Base-by-base conservation (phyloP, 2,797 vertebrate genomes). In the Siniperca obscura region DNA sequence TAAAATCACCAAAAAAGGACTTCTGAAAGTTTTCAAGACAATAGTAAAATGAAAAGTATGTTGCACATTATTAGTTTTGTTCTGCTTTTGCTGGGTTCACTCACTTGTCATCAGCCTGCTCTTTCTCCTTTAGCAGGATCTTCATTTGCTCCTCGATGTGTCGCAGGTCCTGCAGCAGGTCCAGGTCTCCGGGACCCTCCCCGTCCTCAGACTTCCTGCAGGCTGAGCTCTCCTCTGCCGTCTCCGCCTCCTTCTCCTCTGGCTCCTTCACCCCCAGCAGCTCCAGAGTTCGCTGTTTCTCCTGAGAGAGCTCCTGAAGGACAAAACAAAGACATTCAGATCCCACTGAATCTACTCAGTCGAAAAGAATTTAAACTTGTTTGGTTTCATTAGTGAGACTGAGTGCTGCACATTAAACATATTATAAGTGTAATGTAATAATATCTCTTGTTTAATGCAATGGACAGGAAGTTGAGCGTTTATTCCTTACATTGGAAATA, bases 141-240 rank as follows among this genome's bases (percentile, higher is more conserved):
- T 96, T 97, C 96, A 99, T 99, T 76, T 96, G 97, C 82, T 97
- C 97, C 87, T 99, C 98, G 0, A 99, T 99, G 92, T 97, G 96
- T 65, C 81, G 92, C 64, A 99, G 95, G 92, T 96, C 96, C 40
- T 96, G 96, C 84, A 98, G 95, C 77, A 96, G 94, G 73, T 95
- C 93, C 0, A 60, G 76, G 10, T 96, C 91, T 40, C 82, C 87
- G 0, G 86, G 86, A 76, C 93, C 73, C 88, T 89, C 86, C 5
- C 90, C 64, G 30, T 73, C 84, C 76, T 81, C 55, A 70, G 72
- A 2, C n/a, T 76, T 69, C 46, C 56, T 19, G 70, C 81, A 13
- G 64, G 44, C 80, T 0, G 76, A 40, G 48, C 38, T 70, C 17
- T 84, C 67, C 48, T 7, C 44, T 76, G 27, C 80, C 74, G 74